Conservation (phyloP, 2,113 vertebrate genomes). For the Eptesicus fuscus region DNA sequence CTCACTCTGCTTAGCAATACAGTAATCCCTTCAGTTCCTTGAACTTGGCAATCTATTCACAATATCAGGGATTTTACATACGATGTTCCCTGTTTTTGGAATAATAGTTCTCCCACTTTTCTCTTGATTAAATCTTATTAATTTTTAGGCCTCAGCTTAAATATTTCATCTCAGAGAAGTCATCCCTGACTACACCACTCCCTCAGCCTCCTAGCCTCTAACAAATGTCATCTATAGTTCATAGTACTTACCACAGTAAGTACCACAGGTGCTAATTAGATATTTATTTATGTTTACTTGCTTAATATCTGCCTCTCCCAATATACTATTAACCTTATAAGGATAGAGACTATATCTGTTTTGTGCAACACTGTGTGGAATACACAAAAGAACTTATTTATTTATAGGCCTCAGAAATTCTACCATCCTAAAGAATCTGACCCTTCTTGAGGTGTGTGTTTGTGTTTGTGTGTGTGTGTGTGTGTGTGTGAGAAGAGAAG, state of each 20-base stretch:
- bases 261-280: neutral
- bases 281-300: slow-evolving; percentile 2
- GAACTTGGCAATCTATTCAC: neutral
- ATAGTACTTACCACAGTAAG: neutral
- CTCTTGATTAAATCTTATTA: neutral
- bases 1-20: neutral
- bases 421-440: neutral
- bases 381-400: neutral
- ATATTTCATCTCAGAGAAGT: neutral
- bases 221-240: neutral
- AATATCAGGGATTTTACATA: neutral
- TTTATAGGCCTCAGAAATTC: neutral
- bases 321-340: neutral
- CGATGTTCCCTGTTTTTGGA: neutral
- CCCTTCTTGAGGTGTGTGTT: neutral
- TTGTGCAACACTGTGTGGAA: neutral
- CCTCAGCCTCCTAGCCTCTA: neutral
- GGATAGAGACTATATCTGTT: neutral
- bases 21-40: neutral
- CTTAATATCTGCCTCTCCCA: neutral
- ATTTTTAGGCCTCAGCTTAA: neutral
- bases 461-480: neutral
- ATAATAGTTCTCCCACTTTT: neutral
- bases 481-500: too few relatives aligned
- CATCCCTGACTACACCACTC: neutral